Evolutionary conservation across 2,888 invertebrate genomes (phyloP), one percentile per base, ranked within the genome.

Genomic region (Horisme vitalbata): DNA sequence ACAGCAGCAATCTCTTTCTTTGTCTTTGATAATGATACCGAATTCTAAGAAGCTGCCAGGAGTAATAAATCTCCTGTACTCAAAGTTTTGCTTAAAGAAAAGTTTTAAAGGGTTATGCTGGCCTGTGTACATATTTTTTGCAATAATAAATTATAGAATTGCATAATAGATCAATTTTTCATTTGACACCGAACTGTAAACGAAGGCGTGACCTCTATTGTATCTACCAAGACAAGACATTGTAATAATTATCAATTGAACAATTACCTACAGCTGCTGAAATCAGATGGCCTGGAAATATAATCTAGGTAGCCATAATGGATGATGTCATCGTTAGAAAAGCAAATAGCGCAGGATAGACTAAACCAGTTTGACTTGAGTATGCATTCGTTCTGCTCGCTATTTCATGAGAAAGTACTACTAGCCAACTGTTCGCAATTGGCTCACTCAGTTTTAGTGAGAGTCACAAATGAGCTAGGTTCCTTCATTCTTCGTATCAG

Each of bases 161-260:
- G 8, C 11, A 5, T 8, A 33, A 21, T 27, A 41, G 24, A 43
- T 30, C 21, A 30, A 38, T 20, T 21, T 27, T 36, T 39, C 46
- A 51, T 52, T 57, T 54, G 48, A 39, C 43, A 44, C 34, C 44
- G 49, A 53, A 48, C 26, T 41, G 15, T 23, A 23, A 51, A 37
- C 24, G 13, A 21, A 32, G 14, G 7, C 8, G 23, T 44, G 44
- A 27, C 49, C 48, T 49, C 31, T 32, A 41, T 32, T 6, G n/a
- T n/a, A n/a, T n/a, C 26, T 11, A 1, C 4, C 18, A 18, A 18
- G 9, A 24, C n/a, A 35, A 10, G 32, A 45, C 41, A 46, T 49
- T 38, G 45, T 44, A 36, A 24, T 27, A 31, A n/a, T 34, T 38
- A 18, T 43, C 41, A 41, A 51, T 38, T 26, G 32, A 47, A 36